Conservation (phyloP, 2,113 vertebrate species). For the Oenanthe melanoleuca region DNA sequence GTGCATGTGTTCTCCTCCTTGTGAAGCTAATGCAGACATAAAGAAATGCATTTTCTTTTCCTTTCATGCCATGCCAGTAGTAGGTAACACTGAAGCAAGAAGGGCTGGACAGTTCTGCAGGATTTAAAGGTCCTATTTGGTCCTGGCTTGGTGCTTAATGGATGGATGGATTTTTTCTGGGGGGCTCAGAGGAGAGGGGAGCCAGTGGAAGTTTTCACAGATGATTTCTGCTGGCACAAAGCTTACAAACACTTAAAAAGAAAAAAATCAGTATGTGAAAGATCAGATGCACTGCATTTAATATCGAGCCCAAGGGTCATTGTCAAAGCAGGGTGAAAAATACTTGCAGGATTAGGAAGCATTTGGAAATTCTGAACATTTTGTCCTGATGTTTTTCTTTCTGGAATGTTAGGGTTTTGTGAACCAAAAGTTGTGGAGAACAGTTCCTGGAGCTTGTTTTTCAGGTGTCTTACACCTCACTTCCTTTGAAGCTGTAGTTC, state of each 20-base stretch:
- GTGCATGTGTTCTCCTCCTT: background rate
- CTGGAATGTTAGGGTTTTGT: background rate
- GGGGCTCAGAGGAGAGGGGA: background rate
- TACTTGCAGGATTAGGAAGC: background rate
- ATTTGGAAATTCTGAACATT: background rate
- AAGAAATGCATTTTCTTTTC: background rate
- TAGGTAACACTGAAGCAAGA: background rate
- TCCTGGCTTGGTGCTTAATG: rapidly evolving
- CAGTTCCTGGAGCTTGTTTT: background rate
- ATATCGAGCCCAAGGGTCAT: rapidly evolving
- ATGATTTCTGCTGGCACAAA: background rate
- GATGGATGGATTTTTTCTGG: background rate
- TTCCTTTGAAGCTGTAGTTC: background rate
- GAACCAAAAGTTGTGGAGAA: background rate
- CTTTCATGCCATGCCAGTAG: background rate
- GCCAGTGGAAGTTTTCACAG: background rate
- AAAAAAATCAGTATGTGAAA: background rate
- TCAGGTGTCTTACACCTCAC: background rate
- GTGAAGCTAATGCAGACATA: background rate
- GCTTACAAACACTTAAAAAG: background rate
- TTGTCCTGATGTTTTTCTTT: background rate
- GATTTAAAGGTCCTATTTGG: background rate
- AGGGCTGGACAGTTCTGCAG: rapidly evolving
- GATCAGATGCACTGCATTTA: background rate
- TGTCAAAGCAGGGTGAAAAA: background rate